Evolutionary conservation across 2,797 vertebrate genomes (phyloP), one percentile per base, ranked within the genome.

Genomic region (Tapera naevia): DNA sequence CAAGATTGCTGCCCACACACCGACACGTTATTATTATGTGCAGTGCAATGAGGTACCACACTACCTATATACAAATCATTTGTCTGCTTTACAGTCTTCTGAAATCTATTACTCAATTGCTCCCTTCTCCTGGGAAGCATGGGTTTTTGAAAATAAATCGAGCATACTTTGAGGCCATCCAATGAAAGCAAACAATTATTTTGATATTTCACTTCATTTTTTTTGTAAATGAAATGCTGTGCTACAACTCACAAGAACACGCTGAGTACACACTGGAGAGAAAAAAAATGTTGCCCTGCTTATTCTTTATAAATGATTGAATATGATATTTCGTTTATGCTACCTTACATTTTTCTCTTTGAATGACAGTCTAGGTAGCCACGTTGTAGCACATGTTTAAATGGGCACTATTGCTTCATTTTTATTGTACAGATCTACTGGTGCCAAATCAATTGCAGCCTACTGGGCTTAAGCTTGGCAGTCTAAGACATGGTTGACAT

Each of bases 271-370:
- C 33, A 24, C 54, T 46, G 23, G 69, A 76, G 60, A 85, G 35
- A 19, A 82, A 23, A 83, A 89, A 69, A 91, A 48, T 28, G 32
- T 18, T 76, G 48, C 41, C 62, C 35, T 95, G 17, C 81, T 96
- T 91, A 80, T 97, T 95, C 73, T 93, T 96, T 41, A 95, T 43
- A 94, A 94, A 78, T 46, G 50, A 80, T 30, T 82, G 43, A 84
- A 74, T 57, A 33, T 57, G 41, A 27, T 80, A 62, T 81, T 89
- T 94, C 61, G 69, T 39, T 91, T 75, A n/a, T 2, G 2, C 9
- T 88, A 32, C 28, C 22, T 61, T 67, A n/a, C 23, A n/a, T 87
- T 88, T 85, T 88, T 67, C 39, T 85, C 43, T 83, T 64, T 62
- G 91, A 93, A 82, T 91, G 69, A 53, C 66, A 83, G 37, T 22